These are phyloP conservation scores for Phylloscopus whistleri DNA, from an alignment of 2,113 vertebrate species.

Conservation along the genomic window DNA sequence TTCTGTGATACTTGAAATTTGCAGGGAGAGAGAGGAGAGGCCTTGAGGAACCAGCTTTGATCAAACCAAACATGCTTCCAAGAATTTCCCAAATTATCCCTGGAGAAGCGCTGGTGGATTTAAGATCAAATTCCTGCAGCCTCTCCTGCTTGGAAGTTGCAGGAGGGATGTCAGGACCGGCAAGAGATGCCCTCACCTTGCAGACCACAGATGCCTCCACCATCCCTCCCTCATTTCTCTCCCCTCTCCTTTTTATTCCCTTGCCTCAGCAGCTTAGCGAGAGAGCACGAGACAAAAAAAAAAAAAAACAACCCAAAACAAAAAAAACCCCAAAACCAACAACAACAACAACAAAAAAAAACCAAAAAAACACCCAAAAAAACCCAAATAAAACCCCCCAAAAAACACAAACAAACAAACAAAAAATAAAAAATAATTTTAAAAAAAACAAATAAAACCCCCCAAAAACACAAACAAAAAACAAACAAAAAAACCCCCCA, in stretches of 20 bases:
- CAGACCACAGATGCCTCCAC: neutral
- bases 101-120: neutral
- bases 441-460: too few relatives aligned
- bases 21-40: neutral
- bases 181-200: neutral
- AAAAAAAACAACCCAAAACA: neutral
- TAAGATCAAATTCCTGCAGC: accelerated
- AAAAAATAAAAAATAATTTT: too few relatives aligned
- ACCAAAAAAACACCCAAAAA: too few relatives aligned
- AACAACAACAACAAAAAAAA: too few relatives aligned
- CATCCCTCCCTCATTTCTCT: neutral
- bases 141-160: neutral
- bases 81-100: neutral
- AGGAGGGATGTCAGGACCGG: neutral
- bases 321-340: too few relatives aligned
- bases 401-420: too few relatives aligned
- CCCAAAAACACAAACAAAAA: too few relatives aligned
- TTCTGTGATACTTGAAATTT: neutral
- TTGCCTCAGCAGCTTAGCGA: neutral
- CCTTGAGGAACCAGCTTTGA: neutral
- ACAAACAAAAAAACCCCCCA: too few relatives aligned
- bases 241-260: neutral
- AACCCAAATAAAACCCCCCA: too few relatives aligned
- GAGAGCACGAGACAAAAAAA: neutral
- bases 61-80: neutral